Conservation (phyloP, 2,888 invertebrate genomes). For the Ischnus inquisitorius region DNA sequence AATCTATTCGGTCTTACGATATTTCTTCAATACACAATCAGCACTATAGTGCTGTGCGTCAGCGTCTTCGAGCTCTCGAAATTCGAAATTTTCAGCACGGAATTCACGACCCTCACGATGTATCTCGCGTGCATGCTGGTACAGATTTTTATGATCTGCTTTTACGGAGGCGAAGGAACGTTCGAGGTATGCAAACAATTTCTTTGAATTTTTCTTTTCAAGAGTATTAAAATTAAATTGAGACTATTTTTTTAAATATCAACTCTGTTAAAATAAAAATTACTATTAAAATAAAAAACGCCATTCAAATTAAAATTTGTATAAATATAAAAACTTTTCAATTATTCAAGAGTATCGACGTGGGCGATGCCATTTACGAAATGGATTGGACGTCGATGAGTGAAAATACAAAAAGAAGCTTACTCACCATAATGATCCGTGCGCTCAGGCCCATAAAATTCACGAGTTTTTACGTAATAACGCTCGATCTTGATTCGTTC, state of each 20-base stretch:
- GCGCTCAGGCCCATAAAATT: conserved; percentile 74
- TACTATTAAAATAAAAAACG: no score
- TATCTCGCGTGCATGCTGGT: conserved; percentile 53
- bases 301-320: no score
- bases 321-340: no score
- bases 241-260: no score
- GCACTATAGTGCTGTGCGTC: conserved; percentile 54
- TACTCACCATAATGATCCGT: conserved; percentile 51
- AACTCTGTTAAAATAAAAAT: no score
- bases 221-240: no score
- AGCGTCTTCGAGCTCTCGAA: conserved; percentile 53
- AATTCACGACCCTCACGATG: conserved; percentile 48
- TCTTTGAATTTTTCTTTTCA: no score
- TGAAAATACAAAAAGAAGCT: neutral
- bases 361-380: neutral
- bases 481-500: conserved; percentile 9
- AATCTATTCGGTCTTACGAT: conserved; percentile 21
- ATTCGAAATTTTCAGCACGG: conserved; percentile 40
- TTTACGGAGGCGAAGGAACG: conserved; percentile 58
- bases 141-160: conserved; percentile 61
- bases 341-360: neutral
- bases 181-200: conserved; percentile 36
- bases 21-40: conserved; percentile 39
- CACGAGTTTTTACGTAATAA: conserved; percentile 74
- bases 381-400: neutral